Evolutionary conservation across 92 coral and sea anemone species (phyloP).

Genomic region (Galaxea fascicularis): DNA sequence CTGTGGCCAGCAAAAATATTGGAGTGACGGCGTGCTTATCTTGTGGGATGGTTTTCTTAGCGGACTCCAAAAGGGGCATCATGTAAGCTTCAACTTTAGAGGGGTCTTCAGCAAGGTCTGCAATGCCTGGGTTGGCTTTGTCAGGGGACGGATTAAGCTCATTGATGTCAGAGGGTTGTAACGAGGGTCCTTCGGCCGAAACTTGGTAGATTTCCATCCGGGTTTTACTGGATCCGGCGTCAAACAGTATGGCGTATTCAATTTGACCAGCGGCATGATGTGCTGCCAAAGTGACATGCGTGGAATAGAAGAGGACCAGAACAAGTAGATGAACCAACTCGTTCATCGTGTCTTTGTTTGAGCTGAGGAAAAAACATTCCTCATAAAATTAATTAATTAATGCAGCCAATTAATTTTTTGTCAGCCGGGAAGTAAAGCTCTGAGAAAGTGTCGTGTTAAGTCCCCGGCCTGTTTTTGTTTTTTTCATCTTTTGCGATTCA

Average conservation of each 20-base stretch:
- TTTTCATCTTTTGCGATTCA: too few species aligned
- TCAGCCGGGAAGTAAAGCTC: too few species aligned
- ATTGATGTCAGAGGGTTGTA: conserved; percentile 51
- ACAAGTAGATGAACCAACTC: not conserved
- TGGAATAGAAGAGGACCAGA: not conserved
- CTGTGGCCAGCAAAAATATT: conserved; percentile 65
- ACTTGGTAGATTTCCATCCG: conserved; percentile 59
- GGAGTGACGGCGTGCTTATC: conserved; percentile 53
- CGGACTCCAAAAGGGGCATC: conserved; percentile 58
- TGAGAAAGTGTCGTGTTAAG: too few species aligned
- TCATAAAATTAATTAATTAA: too few species aligned
- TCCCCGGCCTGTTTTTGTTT: too few species aligned
- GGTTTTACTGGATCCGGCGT: conserved; percentile 76
- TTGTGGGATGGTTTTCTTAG: conserved; percentile 61
- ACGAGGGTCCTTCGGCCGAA: not conserved
- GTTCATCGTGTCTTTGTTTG: not conserved
- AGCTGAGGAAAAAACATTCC: too few species aligned
- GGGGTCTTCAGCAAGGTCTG: conserved; percentile 13
- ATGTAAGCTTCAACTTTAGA: conserved; percentile 46
- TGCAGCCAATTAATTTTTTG: too few species aligned
- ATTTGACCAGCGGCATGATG: not conserved
- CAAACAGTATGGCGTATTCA: conserved; percentile 70
- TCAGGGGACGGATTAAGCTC: conserved; percentile 17
- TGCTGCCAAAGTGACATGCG: not conserved
- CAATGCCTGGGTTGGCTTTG: conserved; percentile 56